Evolutionary conservation across 2,797 vertebrate genomes (phyloP), one percentile per base, ranked within the genome.

Genomic region (Gymnoscopelus microlampas): DNA sequence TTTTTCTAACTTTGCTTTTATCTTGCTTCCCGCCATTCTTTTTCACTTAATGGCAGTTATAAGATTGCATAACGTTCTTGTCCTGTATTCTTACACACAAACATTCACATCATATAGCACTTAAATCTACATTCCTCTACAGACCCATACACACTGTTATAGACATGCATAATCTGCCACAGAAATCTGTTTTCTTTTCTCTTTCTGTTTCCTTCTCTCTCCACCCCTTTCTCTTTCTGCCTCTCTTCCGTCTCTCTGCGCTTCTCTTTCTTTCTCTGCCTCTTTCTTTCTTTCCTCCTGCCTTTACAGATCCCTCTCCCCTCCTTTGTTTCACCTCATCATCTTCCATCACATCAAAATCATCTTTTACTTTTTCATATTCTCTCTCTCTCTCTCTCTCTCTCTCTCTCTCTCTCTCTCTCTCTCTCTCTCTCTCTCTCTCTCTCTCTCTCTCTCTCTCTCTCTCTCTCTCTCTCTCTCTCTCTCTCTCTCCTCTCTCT

Each of bases 201-300:
- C 14, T 15, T 44, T 56, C 54, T 56, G 13, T 8, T 8, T 56
- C 15, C 24, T 15, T 51, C 63, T 59, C 26, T 68, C 4, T 26
- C 14, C n/a, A 13, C n/a, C 50, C n/a, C 50, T n/a, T 15, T 51
- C 50, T 51, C 48, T 50, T 8, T 51, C 50, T 51, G 82, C 76
- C 66, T 73, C 71, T 79, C 80, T 80, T 80, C 85, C 74, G n/a
- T 83, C 68, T 81, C 61, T 67, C 66, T 76, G 50, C 79, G 63
- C 71, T 29, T 60, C 44, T 74, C 50, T 64, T 66, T 75, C 63
- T 50, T 68, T 50, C 74, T 64, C 62, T 15, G 2, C 29, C 63
- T 13, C 26, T 47, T 11, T 29, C 23, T 47, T 7, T 7, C 32
- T n/a, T 7, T 32, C 39, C 58, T 60, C 9, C n/a, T 44, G 15